Evolutionary conservation across 2,888 invertebrate species (phyloP).

Genomic region (Callimorpha dominula): DNA sequence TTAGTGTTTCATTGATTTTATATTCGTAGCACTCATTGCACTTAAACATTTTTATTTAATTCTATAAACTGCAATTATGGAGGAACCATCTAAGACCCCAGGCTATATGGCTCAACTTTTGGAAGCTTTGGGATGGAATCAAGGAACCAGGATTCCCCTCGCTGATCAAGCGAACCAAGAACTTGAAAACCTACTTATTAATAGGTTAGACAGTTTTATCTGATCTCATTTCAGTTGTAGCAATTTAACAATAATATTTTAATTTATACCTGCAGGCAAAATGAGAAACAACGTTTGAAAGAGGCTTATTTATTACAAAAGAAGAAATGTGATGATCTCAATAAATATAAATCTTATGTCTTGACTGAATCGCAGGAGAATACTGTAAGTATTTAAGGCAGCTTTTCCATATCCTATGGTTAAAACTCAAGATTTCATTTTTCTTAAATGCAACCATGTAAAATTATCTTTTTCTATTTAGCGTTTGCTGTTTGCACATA

Average conservation of each 20-base stretch:
- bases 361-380: constrained; percentile 83
- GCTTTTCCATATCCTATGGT: neutral
- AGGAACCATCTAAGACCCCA: constrained; percentile 63
- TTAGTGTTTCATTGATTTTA: constrained; percentile 18
- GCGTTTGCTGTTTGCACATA: constrained; percentile 89
- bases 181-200: constrained; percentile 71
- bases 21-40: constrained; percentile 32
- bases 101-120: constrained; percentile 88
- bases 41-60: constrained; percentile 26
- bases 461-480: constrained; percentile 61
- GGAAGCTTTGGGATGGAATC: constrained; percentile 90
- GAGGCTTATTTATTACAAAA: constrained; percentile 72
- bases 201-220: constrained; percentile 62
- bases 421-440: neutral
- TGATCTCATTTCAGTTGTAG: neutral
- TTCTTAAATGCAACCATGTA: neutral
- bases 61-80: constrained; percentile 55
- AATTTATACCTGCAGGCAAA: constrained; percentile 69
- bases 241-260: neutral
- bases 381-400: constrained; percentile 63
- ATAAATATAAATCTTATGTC: constrained; percentile 78
- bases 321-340: constrained; percentile 76
- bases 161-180: constrained; percentile 91
- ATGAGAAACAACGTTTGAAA: constrained; percentile 78
- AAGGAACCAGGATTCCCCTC: constrained; percentile 92